These are phyloP conservation scores for Scyliorhinus canicula DNA, from an alignment of 2,797 vertebrate genomes.

Conservation along the genomic window DNA sequence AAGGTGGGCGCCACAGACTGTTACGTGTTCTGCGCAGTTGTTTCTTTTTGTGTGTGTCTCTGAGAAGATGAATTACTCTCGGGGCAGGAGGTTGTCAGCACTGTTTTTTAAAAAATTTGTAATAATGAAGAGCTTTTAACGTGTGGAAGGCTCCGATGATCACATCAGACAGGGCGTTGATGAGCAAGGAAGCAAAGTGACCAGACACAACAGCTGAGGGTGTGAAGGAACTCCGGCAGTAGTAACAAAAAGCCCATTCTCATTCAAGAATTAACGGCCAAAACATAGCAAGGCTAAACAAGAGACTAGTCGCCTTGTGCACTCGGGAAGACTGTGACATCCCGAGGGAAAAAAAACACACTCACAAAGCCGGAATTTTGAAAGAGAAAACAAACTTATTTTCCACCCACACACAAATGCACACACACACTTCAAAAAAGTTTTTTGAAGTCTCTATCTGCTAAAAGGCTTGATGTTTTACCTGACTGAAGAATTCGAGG, in stretches of 20 bases:
- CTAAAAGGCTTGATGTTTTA: neutral
- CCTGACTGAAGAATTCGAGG: neutral
- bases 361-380: neutral
- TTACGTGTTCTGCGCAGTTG: neutral
- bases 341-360: neutral
- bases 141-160: slow-evolving; percentile 59
- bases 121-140: slow-evolving; percentile 60
- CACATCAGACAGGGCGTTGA: slow-evolving; percentile 61
- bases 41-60: slow-evolving; percentile 42
- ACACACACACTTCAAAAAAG: neutral
- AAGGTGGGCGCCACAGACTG: neutral
- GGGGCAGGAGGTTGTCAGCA: slow-evolving; percentile 54
- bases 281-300: slow-evolving; percentile 94
- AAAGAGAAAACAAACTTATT: neutral
- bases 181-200: slow-evolving; percentile 61
- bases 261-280: slow-evolving; percentile 92
- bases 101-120: slow-evolving; percentile 49
- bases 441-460: neutral
- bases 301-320: slow-evolving; percentile 78
- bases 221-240: slow-evolving; percentile 56
- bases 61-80: slow-evolving; percentile 63
- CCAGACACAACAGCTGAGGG: slow-evolving; percentile 66
- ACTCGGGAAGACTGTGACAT: neutral
- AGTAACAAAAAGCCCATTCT: slow-evolving; percentile 81
- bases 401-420: too few species aligned